These are phyloP conservation scores for Stenoptilia bipunctidactyla DNA, from an alignment of 2,888 invertebrate species.

Conservation along the genomic window DNA sequence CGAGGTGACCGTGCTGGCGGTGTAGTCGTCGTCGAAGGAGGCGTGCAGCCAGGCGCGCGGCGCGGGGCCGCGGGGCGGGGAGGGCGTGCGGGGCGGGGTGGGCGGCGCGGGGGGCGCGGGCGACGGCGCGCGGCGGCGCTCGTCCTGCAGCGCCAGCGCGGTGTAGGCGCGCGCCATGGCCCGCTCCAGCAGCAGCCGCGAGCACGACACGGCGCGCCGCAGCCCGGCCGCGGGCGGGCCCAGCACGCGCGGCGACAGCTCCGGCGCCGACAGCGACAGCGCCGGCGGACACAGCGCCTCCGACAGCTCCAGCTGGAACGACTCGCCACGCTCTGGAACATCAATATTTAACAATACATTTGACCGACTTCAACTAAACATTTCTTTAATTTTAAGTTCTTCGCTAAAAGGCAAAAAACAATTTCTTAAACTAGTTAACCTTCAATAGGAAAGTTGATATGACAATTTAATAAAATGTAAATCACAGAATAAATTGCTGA, in stretches of 20 bases:
- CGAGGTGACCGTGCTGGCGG: slow-evolving; percentile 73
- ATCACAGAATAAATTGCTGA: too few relatives aligned
- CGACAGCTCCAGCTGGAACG: slow-evolving; percentile 75
- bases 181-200: slow-evolving; percentile 84
- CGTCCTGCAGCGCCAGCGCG: slow-evolving; percentile 81
- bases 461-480: too few relatives aligned
- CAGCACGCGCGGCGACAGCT: slow-evolving; percentile 69
- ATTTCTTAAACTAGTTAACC: too few relatives aligned
- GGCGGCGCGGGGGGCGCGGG: slow-evolving; percentile 17
- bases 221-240: slow-evolving; percentile 64
- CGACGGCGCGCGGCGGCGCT: slow-evolving; percentile 44
- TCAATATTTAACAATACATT: slow-evolving; percentile 2
- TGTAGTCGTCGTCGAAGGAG: slow-evolving; percentile 73
- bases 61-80: slow-evolving; percentile 21
- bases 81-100: slow-evolving; percentile 6
- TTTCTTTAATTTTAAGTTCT: too few relatives aligned
- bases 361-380: too few relatives aligned
- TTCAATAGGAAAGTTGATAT: too few relatives aligned
- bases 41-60: slow-evolving; percentile 59
- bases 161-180: slow-evolving; percentile 87
- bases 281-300: slow-evolving; percentile 82
- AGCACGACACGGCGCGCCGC: slow-evolving; percentile 83
- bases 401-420: too few relatives aligned
- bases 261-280: slow-evolving; percentile 85
- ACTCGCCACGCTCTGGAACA: slow-evolving; percentile 63